Conservation (phyloP, 2,113 vertebrate species). For the Lagopus muta region DNA sequence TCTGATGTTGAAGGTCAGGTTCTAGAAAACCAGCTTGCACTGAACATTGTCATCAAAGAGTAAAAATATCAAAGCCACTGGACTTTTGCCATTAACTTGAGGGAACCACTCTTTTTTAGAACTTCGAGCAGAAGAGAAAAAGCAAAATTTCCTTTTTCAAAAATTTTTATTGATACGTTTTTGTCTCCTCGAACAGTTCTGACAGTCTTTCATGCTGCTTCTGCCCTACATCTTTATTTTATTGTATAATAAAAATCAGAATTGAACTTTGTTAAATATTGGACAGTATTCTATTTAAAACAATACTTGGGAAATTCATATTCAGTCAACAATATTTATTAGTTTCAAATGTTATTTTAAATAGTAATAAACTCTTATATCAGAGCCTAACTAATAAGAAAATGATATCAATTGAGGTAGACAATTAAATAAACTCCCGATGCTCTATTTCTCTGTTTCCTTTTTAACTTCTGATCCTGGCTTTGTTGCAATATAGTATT, state of each 20-base stretch:
- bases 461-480: background rate
- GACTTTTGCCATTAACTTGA: background rate
- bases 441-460: background rate
- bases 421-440: background rate
- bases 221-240: background rate
- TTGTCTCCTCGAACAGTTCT: background rate
- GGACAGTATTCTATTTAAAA: background rate
- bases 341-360: background rate
- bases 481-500: background rate
- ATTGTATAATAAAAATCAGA: background rate
- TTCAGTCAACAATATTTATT: background rate
- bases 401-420: background rate
- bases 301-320: background rate
- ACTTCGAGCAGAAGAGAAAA: background rate
- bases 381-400: background rate
- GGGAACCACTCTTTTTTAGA: background rate
- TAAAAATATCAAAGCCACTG: background rate
- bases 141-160: background rate
- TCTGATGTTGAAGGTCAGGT: background rate
- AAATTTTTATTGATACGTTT: background rate
- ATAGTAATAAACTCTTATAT: background rate
- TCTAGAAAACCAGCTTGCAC: background rate
- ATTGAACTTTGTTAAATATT: background rate
- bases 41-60: background rate
- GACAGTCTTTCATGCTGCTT: background rate